Percentiles rank a stretch among this genome's conserved stretches.
Evolutionary conservation across 2,797 vertebrate genomes (phyloP).

Genomic region (Cheirogaleus major): DNA sequence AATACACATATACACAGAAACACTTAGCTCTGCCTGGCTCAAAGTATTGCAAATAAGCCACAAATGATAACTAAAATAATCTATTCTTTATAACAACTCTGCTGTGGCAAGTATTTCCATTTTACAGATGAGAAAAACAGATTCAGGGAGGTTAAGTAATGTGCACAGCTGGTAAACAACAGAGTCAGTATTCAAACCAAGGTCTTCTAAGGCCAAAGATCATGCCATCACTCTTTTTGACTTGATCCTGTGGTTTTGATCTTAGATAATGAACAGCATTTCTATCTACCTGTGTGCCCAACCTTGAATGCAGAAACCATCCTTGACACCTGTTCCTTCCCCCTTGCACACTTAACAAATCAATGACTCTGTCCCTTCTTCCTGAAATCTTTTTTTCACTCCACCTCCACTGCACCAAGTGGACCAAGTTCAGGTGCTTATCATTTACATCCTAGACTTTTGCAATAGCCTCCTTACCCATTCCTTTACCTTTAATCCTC

Average conservation of each 20-base stretch:
- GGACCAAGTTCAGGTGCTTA: background rate
- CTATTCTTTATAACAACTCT: background rate
- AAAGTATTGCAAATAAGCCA: background rate
- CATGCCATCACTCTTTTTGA: background rate
- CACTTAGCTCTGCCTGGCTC: background rate
- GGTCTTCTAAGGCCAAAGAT: background rate
- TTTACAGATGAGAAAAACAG: background rate
- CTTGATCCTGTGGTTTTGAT: background rate
- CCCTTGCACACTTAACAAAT: background rate
- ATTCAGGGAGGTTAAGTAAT: background rate
- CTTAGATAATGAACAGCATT: background rate
- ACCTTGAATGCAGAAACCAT: background rate
- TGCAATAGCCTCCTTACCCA: background rate
- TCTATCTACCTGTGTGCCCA: background rate
- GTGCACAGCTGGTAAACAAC: background rate
- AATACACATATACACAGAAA: background rate
- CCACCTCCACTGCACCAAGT: background rate
- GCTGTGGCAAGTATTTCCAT: background rate
- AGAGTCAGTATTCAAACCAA: slow-evolving; percentile 9
- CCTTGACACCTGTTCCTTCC: background rate
- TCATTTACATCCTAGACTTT: background rate
- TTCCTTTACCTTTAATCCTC: background rate
- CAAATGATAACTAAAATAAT: background rate
- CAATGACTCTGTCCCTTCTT: background rate
- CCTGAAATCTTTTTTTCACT: background rate